phyloP scores from a whole-genome alignment of 2,113 vertebrate species.

The Mohoua ochrocephala region DNA sequence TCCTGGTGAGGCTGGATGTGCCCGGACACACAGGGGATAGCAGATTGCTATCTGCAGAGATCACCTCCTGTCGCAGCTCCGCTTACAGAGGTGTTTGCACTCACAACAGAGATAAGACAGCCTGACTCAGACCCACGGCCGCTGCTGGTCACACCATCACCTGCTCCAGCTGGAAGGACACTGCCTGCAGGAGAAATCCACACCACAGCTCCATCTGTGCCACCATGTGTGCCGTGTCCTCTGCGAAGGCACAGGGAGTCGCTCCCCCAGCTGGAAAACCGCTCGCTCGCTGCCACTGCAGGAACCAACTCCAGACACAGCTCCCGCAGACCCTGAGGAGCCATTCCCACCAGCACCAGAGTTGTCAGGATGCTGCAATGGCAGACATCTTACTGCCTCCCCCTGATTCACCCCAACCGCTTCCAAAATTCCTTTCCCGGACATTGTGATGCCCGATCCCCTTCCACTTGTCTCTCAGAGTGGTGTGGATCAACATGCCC shows the following conservation, averaged over 20 bases:
- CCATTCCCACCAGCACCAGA: no score
- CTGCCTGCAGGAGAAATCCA: constrained; percentile 55
- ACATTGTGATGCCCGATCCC: rapidly evolving
- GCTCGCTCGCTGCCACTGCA: rapidly evolving
- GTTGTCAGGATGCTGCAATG: not conserved
- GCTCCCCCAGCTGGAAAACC: not conserved
- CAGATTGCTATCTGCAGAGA: constrained; percentile 41
- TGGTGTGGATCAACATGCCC: rapidly evolving
- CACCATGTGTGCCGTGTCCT: not conserved
- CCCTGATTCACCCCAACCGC: rapidly evolving
- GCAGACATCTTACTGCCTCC: not conserved
- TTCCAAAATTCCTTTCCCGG: not conserved
- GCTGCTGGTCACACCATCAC: not conserved
- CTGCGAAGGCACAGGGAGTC: not conserved
- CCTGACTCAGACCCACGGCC: not conserved
- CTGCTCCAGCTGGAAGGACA: not conserved
- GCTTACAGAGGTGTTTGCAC: constrained; percentile 73
- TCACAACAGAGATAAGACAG: constrained; percentile 57
- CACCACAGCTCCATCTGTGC: constrained; percentile 60
- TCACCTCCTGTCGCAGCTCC: not conserved
- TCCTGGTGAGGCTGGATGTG: not conserved
- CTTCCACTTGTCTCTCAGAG: no score
- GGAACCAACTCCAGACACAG: not conserved
- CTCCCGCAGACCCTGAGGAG: not conserved
- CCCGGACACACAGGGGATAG: not conserved